Evolutionary conservation across 2,797 vertebrate genomes (phyloP), one percentile per base, ranked within the genome.

Genomic region (Macropodus opercularis): DNA sequence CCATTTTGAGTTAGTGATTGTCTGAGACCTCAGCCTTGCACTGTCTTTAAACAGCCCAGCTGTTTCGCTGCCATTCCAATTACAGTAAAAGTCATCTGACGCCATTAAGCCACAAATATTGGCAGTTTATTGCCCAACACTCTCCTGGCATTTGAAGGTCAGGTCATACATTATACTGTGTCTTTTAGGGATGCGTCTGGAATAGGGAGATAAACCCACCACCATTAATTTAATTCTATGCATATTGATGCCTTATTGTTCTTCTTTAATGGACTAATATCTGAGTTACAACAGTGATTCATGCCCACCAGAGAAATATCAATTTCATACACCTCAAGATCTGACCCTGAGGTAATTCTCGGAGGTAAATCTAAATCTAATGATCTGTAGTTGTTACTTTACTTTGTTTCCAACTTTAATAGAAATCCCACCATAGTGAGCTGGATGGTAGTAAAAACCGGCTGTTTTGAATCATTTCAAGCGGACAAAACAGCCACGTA

Each of bases 91-190:
- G 96, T 97, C 95, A 95, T 95, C 94, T 92, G 92, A 91, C 92
- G 92, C 94, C 95, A 95, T 95, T 95, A 95, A 96, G 94, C 95
- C 95, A 95, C 96, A 97, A 97, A 98, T 97, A 98, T 96, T 97
- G 95, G 95, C 95, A 96, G 95, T 97, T 98, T 97, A 98, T 95
- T 95, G 94, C 95, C 94, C 93, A 94, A 95, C 81, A 93, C 94
- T 94, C 93, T 94, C 94, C 93, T 97, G 95, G 95, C 95, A 97
- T 97, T 97, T 98, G 96, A 98, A 97, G 96, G 95, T 98, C 95
- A 96, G 93, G 93, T 95, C 94, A 94, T 96, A 97, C 95, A 98
- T 96, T 96, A 96, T 94, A 95, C 94, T 95, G 95, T 95, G 92
- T 95, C 95, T 96, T 96, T 97, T 96, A 95, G 94, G 94, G 94